These are phyloP conservation scores for Calephelis nemesis DNA, from an alignment of 1,140 invertebrate genomes.

Conservation along the genomic window DNA sequence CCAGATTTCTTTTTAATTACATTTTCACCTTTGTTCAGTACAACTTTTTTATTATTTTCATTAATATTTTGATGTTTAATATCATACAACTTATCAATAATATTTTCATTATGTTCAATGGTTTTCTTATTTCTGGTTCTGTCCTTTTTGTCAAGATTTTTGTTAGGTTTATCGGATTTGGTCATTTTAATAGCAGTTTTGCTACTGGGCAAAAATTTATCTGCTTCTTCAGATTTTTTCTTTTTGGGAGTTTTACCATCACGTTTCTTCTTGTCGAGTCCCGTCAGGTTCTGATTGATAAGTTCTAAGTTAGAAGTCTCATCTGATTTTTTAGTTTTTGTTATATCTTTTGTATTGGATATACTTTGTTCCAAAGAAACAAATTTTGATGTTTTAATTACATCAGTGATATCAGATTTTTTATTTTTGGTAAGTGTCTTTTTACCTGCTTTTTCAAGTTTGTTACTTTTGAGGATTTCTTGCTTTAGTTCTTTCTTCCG, in stretches of 20 bases:
- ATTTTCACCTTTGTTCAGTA: background rate
- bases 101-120: constrained; percentile 14
- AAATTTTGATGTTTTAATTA: background rate
- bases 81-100: background rate
- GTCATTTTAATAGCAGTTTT: background rate
- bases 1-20: background rate
- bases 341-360: background rate
- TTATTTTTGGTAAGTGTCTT: background rate
- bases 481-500: background rate
- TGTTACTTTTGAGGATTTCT: background rate
- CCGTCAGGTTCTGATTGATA: background rate
- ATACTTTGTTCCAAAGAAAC: background rate
- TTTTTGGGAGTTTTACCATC: background rate
- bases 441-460: background rate
- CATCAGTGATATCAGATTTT: background rate
- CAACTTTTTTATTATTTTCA: background rate
- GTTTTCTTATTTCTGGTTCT: background rate
- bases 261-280: background rate
- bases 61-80: background rate
- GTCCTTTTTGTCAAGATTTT: background rate
- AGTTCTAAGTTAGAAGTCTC: background rate
- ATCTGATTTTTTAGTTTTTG: background rate
- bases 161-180: background rate
- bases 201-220: no score
- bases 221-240: background rate